phyloP scores from a whole-genome alignment of 2,113 vertebrate species.

The Brachypteracias leptosomus region DNA sequence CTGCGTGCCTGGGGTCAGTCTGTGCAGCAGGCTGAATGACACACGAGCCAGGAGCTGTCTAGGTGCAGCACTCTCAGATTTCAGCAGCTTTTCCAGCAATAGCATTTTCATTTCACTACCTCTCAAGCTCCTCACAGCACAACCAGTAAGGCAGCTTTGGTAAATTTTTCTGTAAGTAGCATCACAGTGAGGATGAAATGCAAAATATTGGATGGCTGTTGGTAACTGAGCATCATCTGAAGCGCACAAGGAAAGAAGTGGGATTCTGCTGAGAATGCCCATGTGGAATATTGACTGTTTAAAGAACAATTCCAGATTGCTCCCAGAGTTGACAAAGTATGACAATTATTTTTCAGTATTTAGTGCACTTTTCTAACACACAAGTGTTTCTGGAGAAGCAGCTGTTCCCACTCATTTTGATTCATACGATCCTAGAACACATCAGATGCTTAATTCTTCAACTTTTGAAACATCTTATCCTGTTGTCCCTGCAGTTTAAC shows the following conservation, averaged over 20 bases:
- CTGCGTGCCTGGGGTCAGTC: neutral
- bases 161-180: neutral
- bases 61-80: neutral
- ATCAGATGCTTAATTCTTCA: neutral
- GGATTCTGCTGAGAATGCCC: neutral
- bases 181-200: neutral
- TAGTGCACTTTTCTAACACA: neutral
- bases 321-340: neutral
- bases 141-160: accelerated
- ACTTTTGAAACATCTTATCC: neutral
- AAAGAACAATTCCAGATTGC: neutral
- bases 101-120: neutral
- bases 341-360: neutral
- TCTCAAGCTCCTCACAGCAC: neutral
- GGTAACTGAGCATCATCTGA: neutral
- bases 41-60: neutral
- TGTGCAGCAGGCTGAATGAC: neutral
- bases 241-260: neutral
- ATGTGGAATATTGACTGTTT: accelerated
- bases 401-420: neutral
- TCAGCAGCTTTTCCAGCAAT: neutral
- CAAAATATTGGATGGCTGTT: accelerated
- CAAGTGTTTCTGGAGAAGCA: neutral
- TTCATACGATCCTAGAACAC: neutral
- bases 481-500: neutral